Percentiles rank a stretch among this genome's conserved stretches.
phyloP scores from a whole-genome alignment of 2,113 vertebrate genomes.

The Hassar affinis region DNA sequence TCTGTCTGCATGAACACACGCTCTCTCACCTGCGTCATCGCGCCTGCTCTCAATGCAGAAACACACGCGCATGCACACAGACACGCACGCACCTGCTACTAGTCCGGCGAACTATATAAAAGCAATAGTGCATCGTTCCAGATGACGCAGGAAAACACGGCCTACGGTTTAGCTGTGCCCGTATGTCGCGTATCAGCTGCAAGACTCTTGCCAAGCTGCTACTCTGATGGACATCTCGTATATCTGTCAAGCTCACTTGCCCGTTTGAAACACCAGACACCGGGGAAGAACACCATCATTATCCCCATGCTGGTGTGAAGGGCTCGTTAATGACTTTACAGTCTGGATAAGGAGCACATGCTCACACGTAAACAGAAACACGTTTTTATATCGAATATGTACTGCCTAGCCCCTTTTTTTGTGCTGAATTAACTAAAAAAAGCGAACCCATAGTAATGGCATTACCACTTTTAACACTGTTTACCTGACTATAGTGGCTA shows the following conservation, averaged over 20 bases:
- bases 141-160: conserved; percentile 1
- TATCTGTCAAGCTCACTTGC: conserved; percentile 1
- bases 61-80: conserved; percentile 2
- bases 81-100: conserved; percentile 10
- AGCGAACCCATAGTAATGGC: background rate
- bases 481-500: background rate
- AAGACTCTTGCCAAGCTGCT: conserved; percentile 3
- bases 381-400: background rate
- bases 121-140: background rate
- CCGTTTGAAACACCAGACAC: background rate
- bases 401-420: background rate
- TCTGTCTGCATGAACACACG: conserved; percentile 24
- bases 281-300: background rate
- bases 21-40: conserved; percentile 32
- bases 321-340: background rate
- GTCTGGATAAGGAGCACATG: background rate
- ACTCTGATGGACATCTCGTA: conserved; percentile 4
- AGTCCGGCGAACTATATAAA: background rate
- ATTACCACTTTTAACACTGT: background rate
- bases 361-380: too few species aligned
- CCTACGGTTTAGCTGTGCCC: background rate
- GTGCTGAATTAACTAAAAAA: background rate
- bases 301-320: background rate
- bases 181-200: conserved; percentile 1
- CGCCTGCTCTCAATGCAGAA: conserved; percentile 11